Conservation (phyloP, 2,113 vertebrate species). For the Pluvianellus socialis region DNA sequence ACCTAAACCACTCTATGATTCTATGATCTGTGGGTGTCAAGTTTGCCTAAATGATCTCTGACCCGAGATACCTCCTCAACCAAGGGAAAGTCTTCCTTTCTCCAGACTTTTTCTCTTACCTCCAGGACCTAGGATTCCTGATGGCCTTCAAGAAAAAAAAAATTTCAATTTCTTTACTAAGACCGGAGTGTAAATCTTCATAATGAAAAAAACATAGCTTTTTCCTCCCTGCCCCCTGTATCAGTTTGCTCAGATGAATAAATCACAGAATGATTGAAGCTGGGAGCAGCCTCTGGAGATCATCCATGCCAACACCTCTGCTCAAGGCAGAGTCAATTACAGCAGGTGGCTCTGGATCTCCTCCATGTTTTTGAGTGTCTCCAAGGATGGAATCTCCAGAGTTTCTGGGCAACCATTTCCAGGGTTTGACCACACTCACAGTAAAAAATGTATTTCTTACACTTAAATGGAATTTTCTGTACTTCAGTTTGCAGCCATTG, state of each 20-base stretch:
- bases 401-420: neutral
- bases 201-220: neutral
- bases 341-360: neutral
- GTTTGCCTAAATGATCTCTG: neutral
- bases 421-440: neutral
- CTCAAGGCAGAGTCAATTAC: neutral
- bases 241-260: neutral
- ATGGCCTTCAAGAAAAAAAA: neutral
- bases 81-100: neutral
- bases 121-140: neutral
- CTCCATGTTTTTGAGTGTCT: neutral
- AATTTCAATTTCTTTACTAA: neutral
- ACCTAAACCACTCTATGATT: no score
- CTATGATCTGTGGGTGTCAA: neutral
- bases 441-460: neutral
- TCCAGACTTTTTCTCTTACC: neutral
- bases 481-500: neutral
- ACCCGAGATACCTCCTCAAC: neutral
- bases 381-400: neutral
- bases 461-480: neutral
- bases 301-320: neutral
- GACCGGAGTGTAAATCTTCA: neutral
- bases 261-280: neutral
- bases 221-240: neutral
- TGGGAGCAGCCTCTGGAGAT: neutral